These are phyloP conservation scores for Sphenodon punctatus DNA, from an alignment of 2,797 vertebrate genomes.

Conservation along the genomic window DNA sequence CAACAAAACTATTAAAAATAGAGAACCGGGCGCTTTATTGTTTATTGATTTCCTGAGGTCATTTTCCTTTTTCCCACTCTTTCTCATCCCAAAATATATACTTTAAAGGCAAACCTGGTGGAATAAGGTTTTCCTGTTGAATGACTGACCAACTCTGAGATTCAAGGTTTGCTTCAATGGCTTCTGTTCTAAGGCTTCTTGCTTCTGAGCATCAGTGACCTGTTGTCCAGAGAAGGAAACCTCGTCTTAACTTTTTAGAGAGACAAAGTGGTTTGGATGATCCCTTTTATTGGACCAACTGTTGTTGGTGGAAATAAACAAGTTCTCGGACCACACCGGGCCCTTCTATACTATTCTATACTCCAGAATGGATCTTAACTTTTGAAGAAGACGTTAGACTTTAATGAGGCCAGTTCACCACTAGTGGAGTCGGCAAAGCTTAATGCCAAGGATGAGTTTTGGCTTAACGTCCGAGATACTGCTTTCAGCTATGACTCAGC, in stretches of 20 bases:
- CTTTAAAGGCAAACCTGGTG: too few species aligned
- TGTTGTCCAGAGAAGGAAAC: neutral
- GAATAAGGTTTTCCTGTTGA: too few species aligned
- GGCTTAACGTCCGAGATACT: neutral
- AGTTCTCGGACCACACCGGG: too few species aligned
- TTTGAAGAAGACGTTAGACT: accelerated
- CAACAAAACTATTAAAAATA: neutral
- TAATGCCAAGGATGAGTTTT: neutral
- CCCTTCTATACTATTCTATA: too few species aligned
- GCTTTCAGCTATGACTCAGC: too few species aligned
- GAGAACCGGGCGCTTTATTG: accelerated
- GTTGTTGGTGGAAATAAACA: too few species aligned
- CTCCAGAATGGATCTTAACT: too few species aligned
- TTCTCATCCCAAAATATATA: too few species aligned
- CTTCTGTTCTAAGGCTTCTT: too few species aligned
- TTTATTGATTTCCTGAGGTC: neutral
- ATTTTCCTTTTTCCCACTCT: neutral
- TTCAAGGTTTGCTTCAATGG: too few species aligned
- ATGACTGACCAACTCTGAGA: neutral
- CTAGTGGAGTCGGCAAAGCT: accelerated
- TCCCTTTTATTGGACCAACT: too few species aligned
- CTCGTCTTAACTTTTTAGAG: neutral
- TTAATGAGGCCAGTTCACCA: neutral
- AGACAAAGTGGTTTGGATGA: too few species aligned
- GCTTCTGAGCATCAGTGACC: neutral